Percentiles rank a stretch among this genome's conserved stretches.
Conservation (phyloP, 2,888 invertebrate species). For the Brachyptera putata region DNA sequence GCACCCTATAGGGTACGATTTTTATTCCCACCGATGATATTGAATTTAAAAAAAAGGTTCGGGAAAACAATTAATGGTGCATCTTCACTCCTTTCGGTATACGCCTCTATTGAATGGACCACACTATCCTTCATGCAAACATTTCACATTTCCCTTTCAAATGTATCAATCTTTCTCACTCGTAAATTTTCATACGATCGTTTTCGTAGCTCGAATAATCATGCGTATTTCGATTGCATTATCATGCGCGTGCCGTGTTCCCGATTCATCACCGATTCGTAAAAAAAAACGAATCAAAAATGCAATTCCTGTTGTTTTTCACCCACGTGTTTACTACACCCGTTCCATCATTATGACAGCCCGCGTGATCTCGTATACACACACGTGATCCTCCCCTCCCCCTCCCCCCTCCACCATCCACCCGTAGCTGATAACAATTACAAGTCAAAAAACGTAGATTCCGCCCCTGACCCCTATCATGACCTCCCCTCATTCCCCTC, state of each 20-base stretch:
- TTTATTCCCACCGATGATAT: no score
- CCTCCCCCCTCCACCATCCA: background rate
- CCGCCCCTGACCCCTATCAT: background rate
- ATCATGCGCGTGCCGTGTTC: background rate
- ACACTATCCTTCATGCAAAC: no score
- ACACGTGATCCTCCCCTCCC: conserved; percentile 10
- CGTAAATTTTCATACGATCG: no score
- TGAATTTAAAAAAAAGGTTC: no score
- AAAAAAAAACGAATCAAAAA: background rate
- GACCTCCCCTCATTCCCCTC: background rate
- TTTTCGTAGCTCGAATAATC: no score
- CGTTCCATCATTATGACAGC: conserved; percentile 23
- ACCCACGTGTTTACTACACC: background rate
- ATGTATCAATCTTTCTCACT: no score
- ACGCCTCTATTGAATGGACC: no score
- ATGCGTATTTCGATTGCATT: no score
- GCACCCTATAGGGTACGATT: no score
- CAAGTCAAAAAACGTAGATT: background rate
- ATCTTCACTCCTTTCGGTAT: no score
- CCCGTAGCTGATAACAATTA: background rate
- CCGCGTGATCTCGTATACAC: conserved; percentile 16
- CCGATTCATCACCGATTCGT: conserved; percentile 12
- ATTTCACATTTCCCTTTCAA: no score
- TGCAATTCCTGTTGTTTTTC: background rate
- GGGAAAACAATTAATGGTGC: no score